A percentile compares a stretch with the other conserved stretches of the same genome.
Conservation (phyloP, 2,797 vertebrate genomes). For the Telmatherina bonti region DNA sequence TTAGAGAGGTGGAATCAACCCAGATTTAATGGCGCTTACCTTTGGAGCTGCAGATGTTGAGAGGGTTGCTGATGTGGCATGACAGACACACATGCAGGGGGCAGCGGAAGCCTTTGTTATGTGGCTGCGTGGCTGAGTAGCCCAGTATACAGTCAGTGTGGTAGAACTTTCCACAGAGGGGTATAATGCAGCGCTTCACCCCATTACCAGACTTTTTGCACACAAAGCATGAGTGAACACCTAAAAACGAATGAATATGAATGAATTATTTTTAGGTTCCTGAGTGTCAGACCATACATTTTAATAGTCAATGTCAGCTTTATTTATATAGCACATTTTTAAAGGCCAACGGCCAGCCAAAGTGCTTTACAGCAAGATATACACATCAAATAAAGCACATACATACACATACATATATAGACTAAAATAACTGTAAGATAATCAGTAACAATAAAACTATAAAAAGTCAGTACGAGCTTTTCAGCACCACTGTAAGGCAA, state of each 20-base stretch:
- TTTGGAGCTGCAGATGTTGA: constrained; percentile 91
- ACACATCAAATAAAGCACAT: too few relatives aligned
- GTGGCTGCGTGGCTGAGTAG: constrained; percentile 87
- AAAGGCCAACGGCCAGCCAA: too few relatives aligned
- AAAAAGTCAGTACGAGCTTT: not conserved
- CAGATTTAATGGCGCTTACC: constrained; percentile 75
- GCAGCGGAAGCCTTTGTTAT: constrained; percentile 95
- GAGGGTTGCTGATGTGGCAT: constrained; percentile 93
- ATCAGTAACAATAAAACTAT: too few relatives aligned
- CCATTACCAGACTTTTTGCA: constrained; percentile 91
- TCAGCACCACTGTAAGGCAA: not conserved
- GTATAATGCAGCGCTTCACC: constrained; percentile 94
- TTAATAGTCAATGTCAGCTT: not conserved
- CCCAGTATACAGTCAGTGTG: constrained; percentile 91
- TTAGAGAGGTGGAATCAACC: not conserved
- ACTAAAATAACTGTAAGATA: too few relatives aligned
- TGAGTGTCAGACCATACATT: not conserved
- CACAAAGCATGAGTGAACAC: constrained; percentile 93
- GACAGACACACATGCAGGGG: constrained; percentile 95
- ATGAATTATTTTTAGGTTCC: not conserved
- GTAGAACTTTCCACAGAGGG: constrained; percentile 97
- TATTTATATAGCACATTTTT: too few relatives aligned
- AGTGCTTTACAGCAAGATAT: too few relatives aligned
- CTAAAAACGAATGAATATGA: constrained; percentile 67
- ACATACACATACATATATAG: too few relatives aligned